Conservation (phyloP, 2,888 invertebrate genomes). For the Cephus spinipes region DNA sequence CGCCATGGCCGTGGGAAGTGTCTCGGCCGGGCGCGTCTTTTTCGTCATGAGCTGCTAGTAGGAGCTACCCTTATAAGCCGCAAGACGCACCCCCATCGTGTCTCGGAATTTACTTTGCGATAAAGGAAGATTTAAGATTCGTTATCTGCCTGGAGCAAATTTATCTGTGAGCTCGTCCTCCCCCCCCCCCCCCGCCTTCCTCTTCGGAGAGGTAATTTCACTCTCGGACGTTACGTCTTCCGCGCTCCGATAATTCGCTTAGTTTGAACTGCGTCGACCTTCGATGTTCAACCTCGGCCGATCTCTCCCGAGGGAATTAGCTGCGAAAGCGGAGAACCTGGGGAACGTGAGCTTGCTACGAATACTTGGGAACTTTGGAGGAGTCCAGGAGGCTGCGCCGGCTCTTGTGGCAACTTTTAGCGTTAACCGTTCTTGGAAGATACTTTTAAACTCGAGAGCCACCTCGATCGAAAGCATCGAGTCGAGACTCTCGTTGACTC, state of each 20-base stretch:
- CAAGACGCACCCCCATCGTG: constrained; percentile 37
- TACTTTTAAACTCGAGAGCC: too few relatives aligned
- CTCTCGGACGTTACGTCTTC: background rate
- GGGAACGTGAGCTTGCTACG: too few relatives aligned
- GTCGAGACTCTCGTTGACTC: background rate
- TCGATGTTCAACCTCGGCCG: too few relatives aligned
- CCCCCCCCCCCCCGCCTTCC: background rate
- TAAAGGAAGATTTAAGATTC: constrained; percentile 46
- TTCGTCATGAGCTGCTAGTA: background rate
- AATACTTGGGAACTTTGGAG: too few relatives aligned
- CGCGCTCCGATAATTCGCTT: background rate
- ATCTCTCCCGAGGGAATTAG: too few relatives aligned
- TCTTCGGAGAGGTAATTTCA: background rate
- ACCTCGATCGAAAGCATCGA: too few relatives aligned
- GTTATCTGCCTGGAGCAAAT: constrained; percentile 49
- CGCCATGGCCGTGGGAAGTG: constrained; percentile 34
- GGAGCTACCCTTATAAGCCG: constrained; percentile 34
- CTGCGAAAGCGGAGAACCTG: too few relatives aligned
- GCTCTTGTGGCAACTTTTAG: too few relatives aligned
- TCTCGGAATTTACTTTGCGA: constrained; percentile 48
- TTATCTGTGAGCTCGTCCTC: constrained; percentile 34
- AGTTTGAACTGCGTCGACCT: too few relatives aligned
- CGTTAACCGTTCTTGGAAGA: too few relatives aligned
- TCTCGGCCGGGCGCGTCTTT: constrained; percentile 16
- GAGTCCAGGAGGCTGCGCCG: too few relatives aligned